phyloP scores from a whole-genome alignment of 2,797 vertebrate genomes.

The Sebastes goodei region DNA sequence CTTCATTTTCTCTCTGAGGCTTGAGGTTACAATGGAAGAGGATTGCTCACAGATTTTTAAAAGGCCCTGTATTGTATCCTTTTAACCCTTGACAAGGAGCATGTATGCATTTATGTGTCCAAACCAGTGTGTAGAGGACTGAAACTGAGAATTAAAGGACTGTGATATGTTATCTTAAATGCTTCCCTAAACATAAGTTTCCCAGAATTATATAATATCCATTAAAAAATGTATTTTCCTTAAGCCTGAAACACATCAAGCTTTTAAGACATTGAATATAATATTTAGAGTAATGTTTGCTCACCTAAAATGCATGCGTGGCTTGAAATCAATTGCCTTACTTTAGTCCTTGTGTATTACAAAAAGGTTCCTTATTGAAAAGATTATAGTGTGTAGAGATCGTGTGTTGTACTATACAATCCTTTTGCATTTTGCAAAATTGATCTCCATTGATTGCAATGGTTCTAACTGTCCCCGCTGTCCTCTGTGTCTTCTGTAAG shows the following conservation, averaged over 20 bases:
- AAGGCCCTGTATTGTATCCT: neutral
- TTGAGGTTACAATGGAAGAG: conserved; percentile 19
- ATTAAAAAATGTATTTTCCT: conserved; percentile 59
- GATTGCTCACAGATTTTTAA: conserved; percentile 16
- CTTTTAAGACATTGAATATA: conserved; percentile 64
- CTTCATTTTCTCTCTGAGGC: conserved; percentile 17
- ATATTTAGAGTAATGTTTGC: conserved; percentile 68
- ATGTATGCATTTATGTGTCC: conserved; percentile 37
- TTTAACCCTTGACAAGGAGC: conserved; percentile 29
- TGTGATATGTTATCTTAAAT: conserved; percentile 36
- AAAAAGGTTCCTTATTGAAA: conserved; percentile 58
- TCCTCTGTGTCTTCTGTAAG: conserved; percentile 72
- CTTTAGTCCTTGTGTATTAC: conserved; percentile 73
- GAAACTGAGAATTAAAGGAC: conserved; percentile 42
- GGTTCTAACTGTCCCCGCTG: conserved; percentile 69
- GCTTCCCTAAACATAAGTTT: conserved; percentile 17
- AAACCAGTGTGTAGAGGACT: conserved; percentile 33
- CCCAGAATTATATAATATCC: conserved; percentile 38
- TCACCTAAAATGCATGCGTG: conserved; percentile 79
- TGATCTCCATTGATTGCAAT: conserved; percentile 86
- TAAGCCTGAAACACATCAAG: conserved; percentile 59
- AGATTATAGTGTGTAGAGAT: conserved; percentile 66
- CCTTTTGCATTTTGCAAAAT: conserved; percentile 86
- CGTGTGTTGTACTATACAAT: conserved; percentile 69
- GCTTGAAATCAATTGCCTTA: conserved; percentile 81